Conservation (phyloP, 92 coral and sea anemone species). For the Diadumene lineata region DNA sequence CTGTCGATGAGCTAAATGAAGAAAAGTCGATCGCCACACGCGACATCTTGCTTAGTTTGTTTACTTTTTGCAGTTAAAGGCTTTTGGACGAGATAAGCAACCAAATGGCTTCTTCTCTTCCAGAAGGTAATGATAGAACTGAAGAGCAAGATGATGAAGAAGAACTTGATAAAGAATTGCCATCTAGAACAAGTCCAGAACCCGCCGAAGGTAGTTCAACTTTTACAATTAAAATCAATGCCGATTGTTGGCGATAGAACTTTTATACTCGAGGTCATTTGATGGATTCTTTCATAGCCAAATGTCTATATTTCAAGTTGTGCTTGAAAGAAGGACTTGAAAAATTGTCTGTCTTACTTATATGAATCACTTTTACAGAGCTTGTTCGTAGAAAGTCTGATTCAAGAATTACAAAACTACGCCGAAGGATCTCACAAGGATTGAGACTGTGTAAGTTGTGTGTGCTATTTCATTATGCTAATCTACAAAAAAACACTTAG, state of each 20-base stretch:
- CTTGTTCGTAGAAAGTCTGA: conserved; percentile 62
- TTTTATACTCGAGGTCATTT: neutral
- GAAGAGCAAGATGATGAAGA: conserved; percentile 47
- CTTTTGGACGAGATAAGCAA: conserved; percentile 13
- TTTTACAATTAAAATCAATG: neutral
- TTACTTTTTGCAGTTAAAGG: conserved; percentile 30
- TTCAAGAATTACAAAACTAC: conserved; percentile 82
- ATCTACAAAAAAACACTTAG: conserved; percentile 14
- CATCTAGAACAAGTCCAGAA: conserved; percentile 19
- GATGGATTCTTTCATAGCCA: neutral
- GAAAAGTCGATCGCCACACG: conserved; percentile 17
- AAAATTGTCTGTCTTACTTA: neutral
- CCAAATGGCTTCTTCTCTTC: conserved; percentile 47
- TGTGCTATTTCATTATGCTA: conserved; percentile 1
- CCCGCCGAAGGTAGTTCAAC: conserved; percentile 14
- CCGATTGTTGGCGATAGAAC: neutral
- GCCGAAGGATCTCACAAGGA: conserved; percentile 89
- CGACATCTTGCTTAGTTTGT: conserved; percentile 26
- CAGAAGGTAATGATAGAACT: conserved; percentile 40
- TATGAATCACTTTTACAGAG: conserved; percentile 13
- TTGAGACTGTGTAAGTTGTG: conserved; percentile 84
- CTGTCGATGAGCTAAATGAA: neutral
- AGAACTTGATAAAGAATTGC: conserved; percentile 11
- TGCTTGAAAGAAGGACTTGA: neutral
- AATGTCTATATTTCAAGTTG: conserved; percentile 23